A percentile compares a stretch with the other conserved stretches of the same genome.
These are phyloP conservation scores for Lindbergichthys nudifrons DNA, from an alignment of 2,797 vertebrate genomes.

Conservation along the genomic window DNA sequence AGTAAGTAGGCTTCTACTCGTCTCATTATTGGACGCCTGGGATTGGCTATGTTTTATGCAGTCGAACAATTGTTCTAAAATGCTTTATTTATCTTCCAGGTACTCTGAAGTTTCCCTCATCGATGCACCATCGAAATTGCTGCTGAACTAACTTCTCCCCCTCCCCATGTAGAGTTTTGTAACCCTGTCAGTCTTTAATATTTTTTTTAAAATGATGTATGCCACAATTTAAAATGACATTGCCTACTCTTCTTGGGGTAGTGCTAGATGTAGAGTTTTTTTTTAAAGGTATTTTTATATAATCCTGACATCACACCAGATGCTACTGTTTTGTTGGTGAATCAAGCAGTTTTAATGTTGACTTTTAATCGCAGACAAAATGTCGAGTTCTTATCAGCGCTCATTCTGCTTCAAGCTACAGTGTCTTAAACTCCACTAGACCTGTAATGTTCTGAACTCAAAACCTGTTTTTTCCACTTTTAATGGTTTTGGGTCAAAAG, in stretches of 20 bases:
- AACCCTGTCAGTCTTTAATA: background rate
- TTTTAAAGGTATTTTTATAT: slow-evolving; percentile 71
- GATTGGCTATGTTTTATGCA: background rate
- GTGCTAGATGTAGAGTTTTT: slow-evolving; percentile 51
- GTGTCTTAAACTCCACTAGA: background rate
- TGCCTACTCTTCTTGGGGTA: slow-evolving; percentile 70
- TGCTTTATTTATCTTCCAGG: slow-evolving; percentile 69
- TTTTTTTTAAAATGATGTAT: slow-evolving; percentile 38
- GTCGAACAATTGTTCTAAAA: background rate
- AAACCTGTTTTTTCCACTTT: background rate
- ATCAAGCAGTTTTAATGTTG: slow-evolving; percentile 67
- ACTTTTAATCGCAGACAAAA: slow-evolving; percentile 55
- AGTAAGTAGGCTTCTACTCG: slow-evolving; percentile 83
- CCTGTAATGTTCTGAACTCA: slow-evolving; percentile 30
- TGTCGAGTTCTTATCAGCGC: slow-evolving; percentile 7
- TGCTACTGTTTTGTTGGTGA: slow-evolving; percentile 43
- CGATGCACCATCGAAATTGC: slow-evolving; percentile 87
- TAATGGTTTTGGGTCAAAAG: background rate
- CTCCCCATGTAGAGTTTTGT: slow-evolving; percentile 32
- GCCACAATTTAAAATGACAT: slow-evolving; percentile 31
- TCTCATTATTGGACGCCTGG: background rate
- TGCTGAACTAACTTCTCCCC: slow-evolving; percentile 74
- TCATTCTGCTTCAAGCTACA: slow-evolving; percentile 20
- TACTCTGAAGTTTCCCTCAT: slow-evolving; percentile 92
- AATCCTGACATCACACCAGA: slow-evolving; percentile 62